These are phyloP conservation scores for Myotis findleyi DNA, from an alignment of 2,797 vertebrate genomes.

Conservation along the genomic window DNA sequence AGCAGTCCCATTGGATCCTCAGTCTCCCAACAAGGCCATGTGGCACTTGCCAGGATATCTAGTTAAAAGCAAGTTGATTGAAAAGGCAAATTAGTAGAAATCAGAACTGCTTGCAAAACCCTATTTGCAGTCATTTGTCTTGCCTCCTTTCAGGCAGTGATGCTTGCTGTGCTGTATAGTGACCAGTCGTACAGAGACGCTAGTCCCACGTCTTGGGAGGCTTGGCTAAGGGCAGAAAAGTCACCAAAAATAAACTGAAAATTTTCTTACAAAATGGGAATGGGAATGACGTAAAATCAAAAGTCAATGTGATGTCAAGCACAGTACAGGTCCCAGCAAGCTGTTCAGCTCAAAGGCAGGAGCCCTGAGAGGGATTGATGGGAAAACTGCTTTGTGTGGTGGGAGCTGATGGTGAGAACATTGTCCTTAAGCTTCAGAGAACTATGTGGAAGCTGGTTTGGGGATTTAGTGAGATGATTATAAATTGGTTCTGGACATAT, in stretches of 20 bases:
- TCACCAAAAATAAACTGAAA: not conserved
- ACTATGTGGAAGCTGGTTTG: not conserved
- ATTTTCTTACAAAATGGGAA: not conserved
- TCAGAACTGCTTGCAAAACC: not conserved
- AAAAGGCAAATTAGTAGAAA: not conserved
- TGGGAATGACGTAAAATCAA: not conserved
- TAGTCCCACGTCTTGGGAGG: not conserved
- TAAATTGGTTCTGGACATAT: not conserved
- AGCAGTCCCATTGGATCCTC: not conserved
- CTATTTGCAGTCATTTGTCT: not conserved
- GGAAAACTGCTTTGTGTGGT: not conserved
- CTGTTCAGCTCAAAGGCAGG: not conserved
- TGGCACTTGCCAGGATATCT: not conserved
- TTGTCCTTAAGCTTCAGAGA: not conserved
- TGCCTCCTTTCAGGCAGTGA: not conserved
- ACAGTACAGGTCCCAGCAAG: not conserved
- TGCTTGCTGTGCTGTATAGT: not conserved
- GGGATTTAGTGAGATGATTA: not conserved
- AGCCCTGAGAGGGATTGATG: not conserved
- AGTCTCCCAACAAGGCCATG: not conserved
- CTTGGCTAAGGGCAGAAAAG: conserved; percentile 12
- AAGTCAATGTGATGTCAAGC: not conserved
- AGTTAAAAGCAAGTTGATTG: not conserved
- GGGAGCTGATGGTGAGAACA: not conserved
- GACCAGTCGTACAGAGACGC: not conserved